Base-by-base conservation (phyloP, 1,140 invertebrate species). In the Hylyphantes graminicola region DNA sequence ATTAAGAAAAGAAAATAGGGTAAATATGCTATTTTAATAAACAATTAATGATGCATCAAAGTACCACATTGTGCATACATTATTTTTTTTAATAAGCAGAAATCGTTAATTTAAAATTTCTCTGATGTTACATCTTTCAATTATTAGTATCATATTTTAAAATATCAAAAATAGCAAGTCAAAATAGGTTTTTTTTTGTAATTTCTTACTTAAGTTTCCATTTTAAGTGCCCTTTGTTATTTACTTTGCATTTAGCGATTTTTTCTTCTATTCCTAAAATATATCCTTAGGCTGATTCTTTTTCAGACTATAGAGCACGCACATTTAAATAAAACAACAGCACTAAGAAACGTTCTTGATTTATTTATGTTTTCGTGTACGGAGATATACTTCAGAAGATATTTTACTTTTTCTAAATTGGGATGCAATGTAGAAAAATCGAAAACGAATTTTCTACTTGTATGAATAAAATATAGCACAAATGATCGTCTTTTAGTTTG, bases 281-380 rank as follows among this genome's bases (percentile, higher is more conserved):
- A 2, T 59, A n/a, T 67, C 11, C 64, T 19, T 35, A 13, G 64
- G 64, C 11, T 19, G 13, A 67, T 19, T 15, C n/a, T 51, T 72
- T 15, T 53, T n/a, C 19, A 59, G 12, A 12, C 17, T 8, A 10
- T 4, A 1, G 1, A 21, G 19, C 17, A 8, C 11, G n/a, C 10
- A 35, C 35, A 78, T 78, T 67, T 78, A 78, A 78, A 78, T 78
- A 67, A n/a, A n/a, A 78, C 76, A 55, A 78, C 17, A 15, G 50
- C 57, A 21, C 59, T 19, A n/a, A n/a, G 8, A 35, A 8, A 50
- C 15, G 10, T n/a, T 35, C 13, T 61, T 51, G 15, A 63, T 67
- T 78, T 78, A 78, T 67, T 78, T 67, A 78, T 67, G 17, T 7
- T 9, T 35, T 55, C 54, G 55, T 67, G 57, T 67, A 65, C 21